Percentiles rank a stretch among this genome's conserved stretches.
Conservation (phyloP, 1,140 invertebrate genomes). For the Drosophila ironensis region DNA sequence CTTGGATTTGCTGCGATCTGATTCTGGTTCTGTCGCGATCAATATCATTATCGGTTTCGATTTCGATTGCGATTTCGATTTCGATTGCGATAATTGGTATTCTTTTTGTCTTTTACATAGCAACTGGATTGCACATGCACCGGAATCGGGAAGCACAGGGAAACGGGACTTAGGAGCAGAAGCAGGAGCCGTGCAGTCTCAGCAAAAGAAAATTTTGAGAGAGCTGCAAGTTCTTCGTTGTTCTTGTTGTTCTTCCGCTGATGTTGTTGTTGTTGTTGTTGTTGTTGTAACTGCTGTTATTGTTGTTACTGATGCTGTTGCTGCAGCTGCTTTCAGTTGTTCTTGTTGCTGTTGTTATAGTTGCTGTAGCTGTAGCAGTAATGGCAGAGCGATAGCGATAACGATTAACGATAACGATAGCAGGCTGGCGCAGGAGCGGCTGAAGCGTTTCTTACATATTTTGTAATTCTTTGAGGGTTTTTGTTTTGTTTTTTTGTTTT, state of each 20-base stretch:
- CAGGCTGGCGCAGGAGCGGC: constrained; percentile 45
- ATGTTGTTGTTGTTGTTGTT: constrained; percentile 13
- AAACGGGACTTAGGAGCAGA: constrained; percentile 78
- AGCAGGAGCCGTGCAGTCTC: constrained; percentile 74
- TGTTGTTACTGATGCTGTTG: constrained; percentile 22
- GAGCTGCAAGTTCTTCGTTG: constrained; percentile 42
- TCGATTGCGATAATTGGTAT: constrained; percentile 26
- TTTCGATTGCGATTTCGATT: constrained; percentile 26
- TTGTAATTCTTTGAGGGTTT: background rate
- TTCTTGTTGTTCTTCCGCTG: constrained; percentile 38
- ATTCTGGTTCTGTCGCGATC: constrained; percentile 53
- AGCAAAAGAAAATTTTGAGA: constrained; percentile 37
- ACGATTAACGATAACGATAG: constrained; percentile 22
- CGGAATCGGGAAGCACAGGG: constrained; percentile 78
- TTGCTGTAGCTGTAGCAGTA: constrained; percentile 7
- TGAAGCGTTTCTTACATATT: constrained; percentile 12
- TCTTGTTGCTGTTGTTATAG: constrained; percentile 4
- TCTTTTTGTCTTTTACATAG: constrained; percentile 17
- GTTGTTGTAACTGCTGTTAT: background rate
- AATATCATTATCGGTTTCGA: constrained; percentile 21
- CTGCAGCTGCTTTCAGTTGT: constrained; percentile 4
- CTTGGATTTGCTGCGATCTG: constrained; percentile 53
- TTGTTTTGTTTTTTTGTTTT: background rate
- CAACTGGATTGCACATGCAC: constrained; percentile 79
- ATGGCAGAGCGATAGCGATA: constrained; percentile 30